Percentiles rank a stretch among this genome's conserved stretches.
Conservation (phyloP, 1,140 invertebrate genomes). For the Drosophila subobscura region DNA sequence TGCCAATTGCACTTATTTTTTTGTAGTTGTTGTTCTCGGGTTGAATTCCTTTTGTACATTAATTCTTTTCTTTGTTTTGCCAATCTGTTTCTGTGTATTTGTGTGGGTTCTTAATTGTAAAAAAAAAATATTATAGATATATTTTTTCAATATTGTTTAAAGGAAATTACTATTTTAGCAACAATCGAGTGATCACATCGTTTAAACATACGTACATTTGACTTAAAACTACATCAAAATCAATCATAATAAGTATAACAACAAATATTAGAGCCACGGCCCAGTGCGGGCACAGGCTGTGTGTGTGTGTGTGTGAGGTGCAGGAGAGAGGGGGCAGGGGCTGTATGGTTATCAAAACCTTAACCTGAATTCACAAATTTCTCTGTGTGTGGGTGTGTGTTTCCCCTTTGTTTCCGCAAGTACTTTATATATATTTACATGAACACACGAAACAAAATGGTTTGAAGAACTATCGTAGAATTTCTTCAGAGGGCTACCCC, state of each 20-base stretch:
- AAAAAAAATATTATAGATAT: conserved; percentile 25
- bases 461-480: conserved; percentile 44
- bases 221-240: conserved; percentile 73
- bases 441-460: conserved; percentile 46
- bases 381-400: conserved; percentile 25
- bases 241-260: conserved; percentile 70
- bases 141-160: conserved; percentile 27
- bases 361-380: conserved; percentile 45
- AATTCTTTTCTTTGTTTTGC: conserved; percentile 32
- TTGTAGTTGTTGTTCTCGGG: conserved; percentile 45
- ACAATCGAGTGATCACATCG: conserved; percentile 78
- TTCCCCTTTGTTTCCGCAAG: conserved; percentile 8
- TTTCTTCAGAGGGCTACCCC: conserved; percentile 22
- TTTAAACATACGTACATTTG: conserved; percentile 57
- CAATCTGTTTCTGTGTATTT: conserved; percentile 9
- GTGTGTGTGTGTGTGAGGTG: conserved; percentile 4
- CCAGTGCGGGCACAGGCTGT: too few relatives aligned
- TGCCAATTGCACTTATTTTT: conserved; percentile 68
- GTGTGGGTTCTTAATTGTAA: conserved; percentile 13
- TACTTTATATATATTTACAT: conserved; percentile 50
- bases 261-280: conserved; percentile 65
- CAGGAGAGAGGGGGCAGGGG: not conserved
- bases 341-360: conserved; percentile 52
- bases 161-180: conserved; percentile 66
- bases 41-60: conserved; percentile 32